phyloP scores from a whole-genome alignment of 2,113 vertebrate genomes.

The Strix uralensis region DNA sequence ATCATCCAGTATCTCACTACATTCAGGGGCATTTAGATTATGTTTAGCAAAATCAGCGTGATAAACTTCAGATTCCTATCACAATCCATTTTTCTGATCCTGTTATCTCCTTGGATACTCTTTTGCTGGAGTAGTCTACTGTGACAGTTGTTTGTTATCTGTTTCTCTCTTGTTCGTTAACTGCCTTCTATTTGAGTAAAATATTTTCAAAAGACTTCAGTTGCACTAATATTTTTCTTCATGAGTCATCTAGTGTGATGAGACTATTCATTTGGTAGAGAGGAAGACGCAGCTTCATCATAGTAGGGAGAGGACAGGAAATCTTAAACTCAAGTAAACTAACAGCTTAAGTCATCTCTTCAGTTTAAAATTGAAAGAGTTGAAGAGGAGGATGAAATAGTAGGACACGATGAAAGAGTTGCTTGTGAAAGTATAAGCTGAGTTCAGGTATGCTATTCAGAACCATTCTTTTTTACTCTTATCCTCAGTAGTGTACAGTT shows the following conservation, averaged over 20 bases:
- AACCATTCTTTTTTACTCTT: not conserved
- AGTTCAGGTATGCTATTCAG: not conserved
- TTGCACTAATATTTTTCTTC: not conserved
- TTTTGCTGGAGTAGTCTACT: not conserved
- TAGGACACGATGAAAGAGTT: not conserved
- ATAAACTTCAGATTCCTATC: not conserved
- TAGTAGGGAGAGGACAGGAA: not conserved
- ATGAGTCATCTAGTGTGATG: fast-evolving
- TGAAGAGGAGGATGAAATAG: not conserved
- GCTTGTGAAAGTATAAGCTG: not conserved
- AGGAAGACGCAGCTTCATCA: not conserved
- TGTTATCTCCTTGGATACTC: not conserved
- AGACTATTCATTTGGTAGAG: not conserved
- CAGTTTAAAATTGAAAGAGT: not conserved
- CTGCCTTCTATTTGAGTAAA: not conserved
- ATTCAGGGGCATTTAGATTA: not conserved
- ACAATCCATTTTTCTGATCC: not conserved
- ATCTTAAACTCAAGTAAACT: not conserved
- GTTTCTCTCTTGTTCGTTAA: not conserved
- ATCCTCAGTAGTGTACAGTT: not conserved
- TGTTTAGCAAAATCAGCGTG: not conserved
- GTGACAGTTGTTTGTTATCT: not conserved
- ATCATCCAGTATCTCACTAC: not conserved
- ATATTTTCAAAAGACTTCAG: not conserved
- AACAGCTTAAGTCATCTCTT: not conserved